phyloP scores from a whole-genome alignment of 1,140 invertebrate genomes.

The Drosophila bipectinata region DNA sequence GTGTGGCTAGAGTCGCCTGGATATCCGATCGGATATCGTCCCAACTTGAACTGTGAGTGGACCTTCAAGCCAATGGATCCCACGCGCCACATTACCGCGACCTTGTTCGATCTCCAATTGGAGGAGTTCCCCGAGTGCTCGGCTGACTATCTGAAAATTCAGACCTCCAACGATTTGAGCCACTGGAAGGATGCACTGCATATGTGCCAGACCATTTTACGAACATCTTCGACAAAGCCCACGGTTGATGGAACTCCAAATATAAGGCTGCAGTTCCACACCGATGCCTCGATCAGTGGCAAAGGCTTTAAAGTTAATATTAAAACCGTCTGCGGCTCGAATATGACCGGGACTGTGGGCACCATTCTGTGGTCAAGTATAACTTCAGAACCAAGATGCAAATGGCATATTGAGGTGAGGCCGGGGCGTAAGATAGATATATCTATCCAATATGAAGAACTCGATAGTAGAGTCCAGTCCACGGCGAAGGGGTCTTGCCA shows the following conservation, averaged over 20 bases:
- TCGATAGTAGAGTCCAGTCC: no score
- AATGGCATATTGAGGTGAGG: constrained; percentile 89
- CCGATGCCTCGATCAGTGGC: constrained; percentile 84
- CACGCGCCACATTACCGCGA: constrained; percentile 86
- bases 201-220: constrained; percentile 31
- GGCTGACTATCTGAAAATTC: constrained; percentile 85
- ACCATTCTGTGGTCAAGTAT: constrained; percentile 31
- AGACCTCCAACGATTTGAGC: constrained; percentile 49
- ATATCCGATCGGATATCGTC: constrained; percentile 90
- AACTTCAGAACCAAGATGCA: constrained; percentile 84
- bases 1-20: constrained; percentile 88
- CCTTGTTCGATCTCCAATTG: constrained; percentile 84
- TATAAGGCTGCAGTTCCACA: constrained; percentile 84
- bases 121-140: constrained; percentile 85
- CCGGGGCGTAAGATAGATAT: constrained; percentile 89
- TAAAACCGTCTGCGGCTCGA: constrained; percentile 86
- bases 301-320: constrained; percentile 86
- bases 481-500: constrained; percentile 1
- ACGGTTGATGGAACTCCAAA: constrained; percentile 68
- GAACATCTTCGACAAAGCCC: not conserved
- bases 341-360: constrained; percentile 84
- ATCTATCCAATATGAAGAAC: constrained; percentile 29
- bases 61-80: constrained; percentile 85
- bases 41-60: constrained; percentile 92
- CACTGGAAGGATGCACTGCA: constrained; percentile 82